These are phyloP conservation scores for Xestoiulus laeticollis DNA, from an alignment of 2,888 invertebrate genomes.

Conservation along the genomic window DNA sequence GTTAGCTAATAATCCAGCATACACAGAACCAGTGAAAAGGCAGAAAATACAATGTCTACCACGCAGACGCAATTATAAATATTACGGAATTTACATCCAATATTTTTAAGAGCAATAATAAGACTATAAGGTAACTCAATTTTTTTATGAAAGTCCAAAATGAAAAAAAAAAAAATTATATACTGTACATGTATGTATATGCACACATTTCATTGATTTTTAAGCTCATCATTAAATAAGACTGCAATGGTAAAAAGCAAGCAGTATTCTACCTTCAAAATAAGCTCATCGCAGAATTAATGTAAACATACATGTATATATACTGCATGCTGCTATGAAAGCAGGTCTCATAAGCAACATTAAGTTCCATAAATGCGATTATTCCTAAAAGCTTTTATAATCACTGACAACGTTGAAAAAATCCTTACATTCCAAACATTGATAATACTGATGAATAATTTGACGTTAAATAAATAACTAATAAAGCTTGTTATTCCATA, in stretches of 20 bases:
- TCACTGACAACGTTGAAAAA: not conserved
- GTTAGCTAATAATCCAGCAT: not conserved
- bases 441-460: no score
- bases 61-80: not conserved
- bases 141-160: not conserved
- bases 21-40: not conserved
- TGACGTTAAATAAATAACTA: no score
- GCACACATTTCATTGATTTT: not conserved
- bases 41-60: not conserved
- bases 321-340: no score
- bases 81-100: not conserved
- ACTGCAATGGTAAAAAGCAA: not conserved
- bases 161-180: not conserved
- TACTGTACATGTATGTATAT: not conserved
- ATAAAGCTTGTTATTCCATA: no score
- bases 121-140: not conserved
- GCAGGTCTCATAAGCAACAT: no score
- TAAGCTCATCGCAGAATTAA: not conserved
- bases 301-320: no score
- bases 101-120: not conserved
- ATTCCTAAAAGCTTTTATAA: not conserved
- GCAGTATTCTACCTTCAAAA: not conserved
- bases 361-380: not conserved
- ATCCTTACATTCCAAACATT: not conserved
- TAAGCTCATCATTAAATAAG: not conserved